phyloP scores from a whole-genome alignment of 2,113 vertebrate species.

The Mesembrinibis cayennensis region DNA sequence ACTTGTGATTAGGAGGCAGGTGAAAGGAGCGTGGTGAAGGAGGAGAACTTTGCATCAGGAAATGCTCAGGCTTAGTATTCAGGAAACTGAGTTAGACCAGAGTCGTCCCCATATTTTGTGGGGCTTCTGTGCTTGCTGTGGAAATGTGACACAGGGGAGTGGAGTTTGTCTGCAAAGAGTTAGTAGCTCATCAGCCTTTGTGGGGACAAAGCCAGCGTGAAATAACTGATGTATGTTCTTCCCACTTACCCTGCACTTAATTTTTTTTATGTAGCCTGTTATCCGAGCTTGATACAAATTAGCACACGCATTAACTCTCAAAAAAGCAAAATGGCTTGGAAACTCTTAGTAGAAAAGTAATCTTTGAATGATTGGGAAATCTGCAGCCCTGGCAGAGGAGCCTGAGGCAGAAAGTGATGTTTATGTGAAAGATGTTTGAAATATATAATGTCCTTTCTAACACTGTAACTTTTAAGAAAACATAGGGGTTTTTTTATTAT shows the following conservation, averaged over 20 bases:
- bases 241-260: background rate
- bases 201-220: background rate
- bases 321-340: background rate
- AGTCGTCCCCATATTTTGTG: accelerated
- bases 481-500: background rate
- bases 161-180: background rate
- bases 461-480: background rate
- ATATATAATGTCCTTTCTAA: background rate
- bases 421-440: background rate
- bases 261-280: background rate
- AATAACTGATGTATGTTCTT: background rate
- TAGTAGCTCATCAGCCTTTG: background rate
- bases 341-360: background rate
- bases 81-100: background rate
- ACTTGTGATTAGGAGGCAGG: accelerated
- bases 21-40: background rate
- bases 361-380: background rate
- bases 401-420: background rate
- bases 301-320: background rate
- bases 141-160: background rate
- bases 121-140: background rate
- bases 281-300: background rate
- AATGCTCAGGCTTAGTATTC: background rate
- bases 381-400: background rate
- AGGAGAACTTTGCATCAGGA: background rate